Conservation (phyloP, 2,888 invertebrate species). For the Sisyra terminalis region DNA sequence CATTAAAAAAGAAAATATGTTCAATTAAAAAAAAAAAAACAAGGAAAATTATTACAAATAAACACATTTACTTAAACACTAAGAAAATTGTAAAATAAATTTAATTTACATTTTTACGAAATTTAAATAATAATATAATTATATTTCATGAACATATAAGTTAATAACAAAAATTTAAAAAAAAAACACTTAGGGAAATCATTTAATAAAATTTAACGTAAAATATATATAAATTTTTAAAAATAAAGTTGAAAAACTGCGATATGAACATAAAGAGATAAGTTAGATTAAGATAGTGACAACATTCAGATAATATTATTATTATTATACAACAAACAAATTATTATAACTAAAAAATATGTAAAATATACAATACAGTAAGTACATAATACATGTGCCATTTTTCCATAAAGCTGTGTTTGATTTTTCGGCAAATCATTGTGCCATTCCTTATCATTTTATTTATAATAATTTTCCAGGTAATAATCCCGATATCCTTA, state of each 20-base stretch:
- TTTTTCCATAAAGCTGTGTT: constrained; percentile 5
- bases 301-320: constrained; percentile 4
- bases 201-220: background rate
- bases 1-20: background rate
- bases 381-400: constrained; percentile 9
- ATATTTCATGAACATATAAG: constrained; percentile 1
- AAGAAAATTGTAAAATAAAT: background rate
- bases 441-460: too few species aligned
- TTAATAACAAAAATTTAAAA: background rate
- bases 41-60: background rate
- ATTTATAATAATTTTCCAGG: too few species aligned
- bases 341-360: constrained; percentile 1
- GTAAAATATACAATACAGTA: constrained; percentile 8
- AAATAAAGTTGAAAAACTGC: constrained; percentile 5
- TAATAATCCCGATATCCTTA: too few species aligned
- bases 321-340: constrained; percentile 2
- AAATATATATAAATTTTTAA: constrained; percentile 4
- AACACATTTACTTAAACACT: background rate
- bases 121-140: constrained; percentile 1
- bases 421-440: too few species aligned
- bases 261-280: constrained; percentile 7
- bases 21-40: background rate
- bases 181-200: constrained; percentile 1
- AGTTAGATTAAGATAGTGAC: constrained; percentile 5
- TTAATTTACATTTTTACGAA: constrained; percentile 1